A percentile compares a stretch with the other conserved stretches of the same genome.
These are phyloP conservation scores for Celastrina argiolus DNA, from an alignment of 2,888 invertebrate species.

Conservation along the genomic window DNA sequence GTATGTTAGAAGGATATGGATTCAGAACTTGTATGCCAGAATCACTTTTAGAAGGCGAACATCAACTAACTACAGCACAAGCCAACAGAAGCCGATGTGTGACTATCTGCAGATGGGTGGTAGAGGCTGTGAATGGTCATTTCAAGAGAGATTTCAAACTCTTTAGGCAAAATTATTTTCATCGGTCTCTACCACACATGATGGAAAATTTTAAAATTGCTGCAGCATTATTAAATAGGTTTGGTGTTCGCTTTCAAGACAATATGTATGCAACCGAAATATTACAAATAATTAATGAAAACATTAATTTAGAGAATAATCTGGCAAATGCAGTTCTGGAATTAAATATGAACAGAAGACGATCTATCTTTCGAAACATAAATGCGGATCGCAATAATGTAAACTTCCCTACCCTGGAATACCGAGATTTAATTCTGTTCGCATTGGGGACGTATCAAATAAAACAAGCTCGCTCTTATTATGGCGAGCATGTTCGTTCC, in stretches of 20 bases:
- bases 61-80: neutral
- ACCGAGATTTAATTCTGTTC: conserved; percentile 26
- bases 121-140: conserved; percentile 26
- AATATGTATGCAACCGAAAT: conserved; percentile 10
- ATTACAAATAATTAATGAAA: conserved; percentile 12
- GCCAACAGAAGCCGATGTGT: neutral
- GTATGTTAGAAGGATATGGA: neutral
- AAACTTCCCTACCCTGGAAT: conserved; percentile 24
- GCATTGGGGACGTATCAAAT: conserved; percentile 31
- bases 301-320: conserved; percentile 23
- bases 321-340: conserved; percentile 16
- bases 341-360: conserved; percentile 27
- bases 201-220: conserved; percentile 30
- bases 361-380: conserved; percentile 26
- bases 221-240: conserved; percentile 16
- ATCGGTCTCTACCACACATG: conserved; percentile 29
- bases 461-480: conserved; percentile 29
- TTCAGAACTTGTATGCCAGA: neutral
- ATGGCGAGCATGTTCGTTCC: conserved; percentile 27
- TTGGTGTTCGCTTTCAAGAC: conserved; percentile 21
- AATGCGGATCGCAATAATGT: conserved; percentile 25
- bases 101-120: conserved; percentile 31
- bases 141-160: conserved; percentile 29
- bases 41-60: neutral
- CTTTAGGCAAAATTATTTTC: conserved; percentile 26